phyloP scores from a whole-genome alignment of 2,797 vertebrate genomes.

The Crotalus adamanteus region DNA sequence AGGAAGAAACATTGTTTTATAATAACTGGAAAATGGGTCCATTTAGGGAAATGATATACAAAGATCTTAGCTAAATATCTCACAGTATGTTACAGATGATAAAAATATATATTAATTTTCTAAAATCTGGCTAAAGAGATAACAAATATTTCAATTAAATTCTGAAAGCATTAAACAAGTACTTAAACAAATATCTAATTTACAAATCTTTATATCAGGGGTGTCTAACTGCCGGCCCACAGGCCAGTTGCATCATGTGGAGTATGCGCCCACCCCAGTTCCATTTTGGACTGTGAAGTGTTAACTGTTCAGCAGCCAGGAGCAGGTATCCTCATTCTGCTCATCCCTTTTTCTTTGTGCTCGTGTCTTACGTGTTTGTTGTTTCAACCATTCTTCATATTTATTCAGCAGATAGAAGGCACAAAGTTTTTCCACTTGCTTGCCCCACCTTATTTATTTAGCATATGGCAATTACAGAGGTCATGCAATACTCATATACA shows the following conservation, averaged over 20 bases:
- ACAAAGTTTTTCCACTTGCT: not conserved
- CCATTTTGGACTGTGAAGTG: constrained; percentile 8
- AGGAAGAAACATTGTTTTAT: not conserved
- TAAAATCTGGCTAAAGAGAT: not conserved
- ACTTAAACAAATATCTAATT: not conserved
- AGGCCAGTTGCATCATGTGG: too few species aligned
- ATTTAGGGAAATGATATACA: not conserved
- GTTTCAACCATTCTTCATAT: constrained; percentile 5
- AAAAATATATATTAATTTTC: not conserved
- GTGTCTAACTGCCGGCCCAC: too few species aligned
- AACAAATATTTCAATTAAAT: not conserved
- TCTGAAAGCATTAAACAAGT: not conserved
- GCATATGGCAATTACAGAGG: too few species aligned
- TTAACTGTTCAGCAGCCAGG: constrained; percentile 5
- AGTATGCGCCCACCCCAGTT: too few species aligned
- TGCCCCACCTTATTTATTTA: too few species aligned
- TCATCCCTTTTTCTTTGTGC: not conserved
- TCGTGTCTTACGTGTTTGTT: not conserved
- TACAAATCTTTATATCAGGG: not conserved
- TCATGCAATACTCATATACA: too few species aligned
- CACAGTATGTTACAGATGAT: not conserved
- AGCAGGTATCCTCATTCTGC: constrained; percentile 1
- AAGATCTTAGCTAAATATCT: not conserved
- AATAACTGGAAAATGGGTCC: not conserved
- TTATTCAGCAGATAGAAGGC: not conserved